Base-by-base conservation (phyloP, 37 sponge, comb jelly and placozoan species). In the Spongilla lacustris region DNA sequence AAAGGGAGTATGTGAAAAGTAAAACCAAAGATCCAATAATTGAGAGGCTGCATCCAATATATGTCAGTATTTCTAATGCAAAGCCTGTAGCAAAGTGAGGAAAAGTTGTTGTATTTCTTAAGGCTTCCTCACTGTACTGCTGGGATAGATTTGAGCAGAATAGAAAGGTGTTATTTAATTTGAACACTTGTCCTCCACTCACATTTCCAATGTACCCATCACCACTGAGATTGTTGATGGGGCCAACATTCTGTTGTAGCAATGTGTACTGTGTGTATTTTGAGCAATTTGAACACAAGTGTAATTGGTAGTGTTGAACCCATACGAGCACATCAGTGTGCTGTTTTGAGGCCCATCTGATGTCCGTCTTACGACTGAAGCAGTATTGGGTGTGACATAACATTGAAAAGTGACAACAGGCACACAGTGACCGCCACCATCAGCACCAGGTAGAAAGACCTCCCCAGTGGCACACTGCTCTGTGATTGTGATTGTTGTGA, bases 41-140 rank as follows among this genome's bases (percentile, higher is more conserved):
- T n/a, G 90, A 88, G 9, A 92, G 67, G 24, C 83, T 79, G 41
- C 81, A 81, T 0, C 91, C 91, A 32, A 89, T 49, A 32, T 92
- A 92, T 0, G 91, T 79, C 14, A 81, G 46, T 28, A 78, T 58
- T 17, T 19, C 58, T 58, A 58, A 58, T 41, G 41, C 41, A 3
- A 41, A 41, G 41, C 3, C 6, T 41, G 41, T 41, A 6, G 41
- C 41, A 41, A 41, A 41, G 3, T 41, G 41, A 41, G 41, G 41
- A 6, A 41, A 41, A 14, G 58, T 58, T 58, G 14, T 58, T 58
- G 11, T 17, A 58, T 10, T 58, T 58, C 14, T 58, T 14, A 58
- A 17, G 21, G 11, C 21, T 8, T 13, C 21, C 58, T 17, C 58
- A 10, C 21, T 58, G 19, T 58, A 58, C 58, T 58, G 58, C 21